phyloP scores from a whole-genome alignment of 2,113 vertebrate species.

The cattle (Bos taurus) region DNA sequence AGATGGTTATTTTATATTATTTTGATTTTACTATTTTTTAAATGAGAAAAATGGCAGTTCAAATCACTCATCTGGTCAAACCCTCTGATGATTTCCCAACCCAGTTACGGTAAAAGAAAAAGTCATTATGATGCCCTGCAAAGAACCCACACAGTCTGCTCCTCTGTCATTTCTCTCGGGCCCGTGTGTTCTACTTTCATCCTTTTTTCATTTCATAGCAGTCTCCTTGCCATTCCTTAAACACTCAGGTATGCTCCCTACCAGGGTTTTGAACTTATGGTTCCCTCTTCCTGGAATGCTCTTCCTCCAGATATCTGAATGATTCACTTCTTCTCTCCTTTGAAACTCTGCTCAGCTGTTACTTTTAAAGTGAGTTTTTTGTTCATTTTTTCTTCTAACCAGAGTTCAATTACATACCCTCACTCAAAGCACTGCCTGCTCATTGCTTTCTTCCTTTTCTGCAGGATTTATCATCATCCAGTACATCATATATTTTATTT shows the following conservation, averaged over 20 bases:
- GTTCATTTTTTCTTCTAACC: neutral
- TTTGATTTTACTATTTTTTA: neutral
- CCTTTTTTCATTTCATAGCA: neutral
- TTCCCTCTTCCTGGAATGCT: neutral
- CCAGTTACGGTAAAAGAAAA: neutral
- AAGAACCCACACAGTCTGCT: neutral
- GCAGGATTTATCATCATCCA: neutral
- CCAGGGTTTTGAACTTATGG: neutral
- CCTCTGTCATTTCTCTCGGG: neutral
- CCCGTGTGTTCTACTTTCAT: neutral
- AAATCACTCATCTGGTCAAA: neutral
- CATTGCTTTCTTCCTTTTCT: neutral
- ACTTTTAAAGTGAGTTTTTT: neutral
- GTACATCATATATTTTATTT: neutral
- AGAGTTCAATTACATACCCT: neutral
- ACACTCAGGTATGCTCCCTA: neutral
- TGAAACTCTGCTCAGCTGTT: neutral
- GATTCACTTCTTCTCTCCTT: neutral
- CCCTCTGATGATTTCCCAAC: neutral
- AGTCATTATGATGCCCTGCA: neutral
- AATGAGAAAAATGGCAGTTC: neutral
- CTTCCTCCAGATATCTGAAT: neutral
- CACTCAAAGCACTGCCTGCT: neutral
- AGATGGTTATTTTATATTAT: neutral
- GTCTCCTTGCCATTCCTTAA: neutral